These are phyloP conservation scores for Drosophila anomelani DNA, from an alignment of 2,888 invertebrate genomes.

Conservation along the genomic window DNA sequence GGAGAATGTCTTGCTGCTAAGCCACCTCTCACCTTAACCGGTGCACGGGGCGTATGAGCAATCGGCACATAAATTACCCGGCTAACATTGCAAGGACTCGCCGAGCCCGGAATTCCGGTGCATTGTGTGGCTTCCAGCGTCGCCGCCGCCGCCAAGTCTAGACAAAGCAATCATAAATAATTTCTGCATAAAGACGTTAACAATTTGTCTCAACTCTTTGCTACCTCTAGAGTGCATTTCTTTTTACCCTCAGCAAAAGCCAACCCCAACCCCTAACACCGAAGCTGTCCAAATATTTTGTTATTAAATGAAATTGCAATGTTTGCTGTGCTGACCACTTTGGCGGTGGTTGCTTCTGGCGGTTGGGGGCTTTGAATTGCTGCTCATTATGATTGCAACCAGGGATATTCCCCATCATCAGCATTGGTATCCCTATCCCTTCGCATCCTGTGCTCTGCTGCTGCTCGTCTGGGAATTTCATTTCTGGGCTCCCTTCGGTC, in stretches of 20 bases:
- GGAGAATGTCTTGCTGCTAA: too few relatives aligned
- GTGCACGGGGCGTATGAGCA: constrained; percentile 69
- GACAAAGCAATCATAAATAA: constrained; percentile 79
- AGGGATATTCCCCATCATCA: constrained; percentile 14
- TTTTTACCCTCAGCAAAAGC: background rate
- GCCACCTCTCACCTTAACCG: constrained; percentile 37
- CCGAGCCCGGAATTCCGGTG: constrained; percentile 72
- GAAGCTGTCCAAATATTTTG: constrained; percentile 69
- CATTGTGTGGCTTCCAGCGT: constrained; percentile 56
- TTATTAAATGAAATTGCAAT: constrained; percentile 79
- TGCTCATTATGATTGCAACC: constrained; percentile 63
- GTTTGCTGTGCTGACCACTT: constrained; percentile 70
- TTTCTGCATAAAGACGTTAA: constrained; percentile 77
- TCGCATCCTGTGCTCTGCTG: constrained; percentile 8
- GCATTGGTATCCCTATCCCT: constrained; percentile 18
- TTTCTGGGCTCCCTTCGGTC: constrained; percentile 49
- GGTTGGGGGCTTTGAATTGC: constrained; percentile 23
- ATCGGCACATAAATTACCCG: constrained; percentile 66
- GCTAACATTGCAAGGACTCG: constrained; percentile 51
- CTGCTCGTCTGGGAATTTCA: constrained; percentile 73
- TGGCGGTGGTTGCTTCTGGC: constrained; percentile 37
- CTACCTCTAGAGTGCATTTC: constrained; percentile 9
- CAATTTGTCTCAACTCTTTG: constrained; percentile 61
- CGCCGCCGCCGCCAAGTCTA: constrained; percentile 62
- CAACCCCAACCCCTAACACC: constrained; percentile 8